Conservation (phyloP, 2,113 vertebrate species). For the Guaruba guarouba region DNA sequence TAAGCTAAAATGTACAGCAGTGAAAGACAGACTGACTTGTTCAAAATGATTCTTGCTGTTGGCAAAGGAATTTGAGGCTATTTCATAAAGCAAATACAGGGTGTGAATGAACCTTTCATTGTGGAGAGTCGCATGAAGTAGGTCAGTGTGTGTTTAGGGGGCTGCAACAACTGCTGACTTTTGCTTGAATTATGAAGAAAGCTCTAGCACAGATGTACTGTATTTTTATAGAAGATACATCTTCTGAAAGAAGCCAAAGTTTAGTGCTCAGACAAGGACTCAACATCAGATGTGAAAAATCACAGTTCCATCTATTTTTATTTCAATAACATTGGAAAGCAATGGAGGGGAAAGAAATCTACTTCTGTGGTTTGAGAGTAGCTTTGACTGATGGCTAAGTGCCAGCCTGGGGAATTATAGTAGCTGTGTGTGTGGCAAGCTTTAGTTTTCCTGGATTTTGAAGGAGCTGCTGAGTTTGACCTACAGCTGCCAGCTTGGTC, state of each 20-base stretch:
- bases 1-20: not conserved
- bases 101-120: slow-evolving; percentile 10
- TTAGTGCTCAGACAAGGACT: not conserved
- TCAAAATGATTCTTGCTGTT: slow-evolving; percentile 30
- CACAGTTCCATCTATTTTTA: not conserved
- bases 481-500: not conserved
- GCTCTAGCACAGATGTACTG: not conserved
- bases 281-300: not conserved
- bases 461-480: not conserved
- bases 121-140: not conserved
- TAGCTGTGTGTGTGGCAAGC: not conserved
- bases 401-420: not conserved
- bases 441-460: not conserved
- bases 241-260: not conserved
- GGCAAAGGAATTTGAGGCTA: not conserved
- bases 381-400: not conserved
- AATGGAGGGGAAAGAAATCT: not conserved
- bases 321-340: slow-evolving; percentile 8
- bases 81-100: not conserved
- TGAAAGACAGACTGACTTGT: slow-evolving; percentile 5
- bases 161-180: not conserved
- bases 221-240: not conserved
- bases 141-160: not conserved
- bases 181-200: not conserved
- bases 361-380: not conserved